Conservation (phyloP, 2,888 invertebrate genomes). For the Acrobasis repandana region DNA sequence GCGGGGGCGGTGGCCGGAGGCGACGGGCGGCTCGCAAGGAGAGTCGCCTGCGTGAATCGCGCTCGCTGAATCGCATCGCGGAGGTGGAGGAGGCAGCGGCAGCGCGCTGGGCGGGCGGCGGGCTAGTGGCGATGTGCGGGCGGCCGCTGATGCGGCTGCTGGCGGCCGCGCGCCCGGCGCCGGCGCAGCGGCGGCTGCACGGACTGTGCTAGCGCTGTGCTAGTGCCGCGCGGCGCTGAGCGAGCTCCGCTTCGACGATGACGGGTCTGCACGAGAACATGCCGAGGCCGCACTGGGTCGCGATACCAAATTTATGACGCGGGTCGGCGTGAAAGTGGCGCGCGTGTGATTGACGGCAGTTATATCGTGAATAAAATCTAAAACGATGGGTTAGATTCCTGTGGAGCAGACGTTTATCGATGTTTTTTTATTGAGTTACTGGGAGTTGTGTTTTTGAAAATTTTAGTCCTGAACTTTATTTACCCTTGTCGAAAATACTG, state of each 20-base stretch:
- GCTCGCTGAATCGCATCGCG: constrained; percentile 92
- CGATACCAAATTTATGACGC: background rate
- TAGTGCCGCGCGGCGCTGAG: constrained; percentile 21
- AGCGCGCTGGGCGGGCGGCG: constrained; percentile 69
- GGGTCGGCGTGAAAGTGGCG: background rate
- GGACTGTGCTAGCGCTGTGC: constrained; percentile 62
- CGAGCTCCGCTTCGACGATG: background rate
- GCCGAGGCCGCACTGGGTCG: background rate
- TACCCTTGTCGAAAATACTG: background rate
- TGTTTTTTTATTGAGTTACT: background rate
- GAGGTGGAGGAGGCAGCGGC: constrained; percentile 90
- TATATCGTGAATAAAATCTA: background rate
- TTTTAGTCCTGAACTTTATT: background rate
- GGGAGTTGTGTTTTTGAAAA: background rate
- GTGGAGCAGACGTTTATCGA: background rate
- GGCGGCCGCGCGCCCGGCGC: constrained; percentile 77
- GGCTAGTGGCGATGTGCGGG: constrained; percentile 72
- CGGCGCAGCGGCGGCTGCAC: constrained; percentile 67
- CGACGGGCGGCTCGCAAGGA: constrained; percentile 73
- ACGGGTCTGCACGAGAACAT: background rate
- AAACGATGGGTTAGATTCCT: background rate
- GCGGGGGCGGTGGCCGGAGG: constrained; percentile 53
- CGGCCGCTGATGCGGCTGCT: constrained; percentile 72
- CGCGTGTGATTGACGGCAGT: background rate
- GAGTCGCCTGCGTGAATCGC: constrained; percentile 87